Evolutionary conservation across 2,888 invertebrate species (phyloP).

Genomic region (Dusona sp.): DNA sequence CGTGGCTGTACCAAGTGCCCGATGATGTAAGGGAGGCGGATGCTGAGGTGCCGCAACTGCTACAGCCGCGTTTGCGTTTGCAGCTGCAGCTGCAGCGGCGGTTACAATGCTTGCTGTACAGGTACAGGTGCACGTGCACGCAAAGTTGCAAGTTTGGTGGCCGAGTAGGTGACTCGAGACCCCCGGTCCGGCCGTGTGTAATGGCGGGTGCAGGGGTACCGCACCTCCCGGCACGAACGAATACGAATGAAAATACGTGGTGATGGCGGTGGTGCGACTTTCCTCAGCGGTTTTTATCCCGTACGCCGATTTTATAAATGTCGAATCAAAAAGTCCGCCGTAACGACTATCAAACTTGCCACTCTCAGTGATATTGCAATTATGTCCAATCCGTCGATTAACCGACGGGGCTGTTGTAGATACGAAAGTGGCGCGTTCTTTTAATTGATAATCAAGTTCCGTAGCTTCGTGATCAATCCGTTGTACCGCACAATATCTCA

Average conservation of each 20-base stretch:
- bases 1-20: conserved; percentile 77
- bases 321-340: conserved; percentile 55
- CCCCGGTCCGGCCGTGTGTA: conserved; percentile 77
- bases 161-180: conserved; percentile 80
- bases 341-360: conserved; percentile 55
- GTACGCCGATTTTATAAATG: conserved; percentile 65
- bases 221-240: conserved; percentile 84
- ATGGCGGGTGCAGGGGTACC: conserved; percentile 83
- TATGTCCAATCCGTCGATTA: conserved; percentile 65
- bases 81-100: conserved; percentile 76
- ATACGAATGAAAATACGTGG: conserved; percentile 85
- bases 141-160: conserved; percentile 80
- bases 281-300: conserved; percentile 77
- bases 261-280: conserved; percentile 81
- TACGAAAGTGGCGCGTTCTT: conserved; percentile 65
- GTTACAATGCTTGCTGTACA: conserved; percentile 80
- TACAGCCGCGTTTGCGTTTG: conserved; percentile 74
- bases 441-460: conserved; percentile 54
- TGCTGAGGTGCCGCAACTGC: conserved; percentile 69
- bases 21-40: conserved; percentile 75
- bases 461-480: conserved; percentile 28
- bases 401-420: conserved; percentile 62
- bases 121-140: conserved; percentile 81
- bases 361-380: conserved; percentile 59
- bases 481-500: conserved; percentile 55